Conservation (phyloP, 1,140 invertebrate genomes). For the Globodera rostochiensis region DNA sequence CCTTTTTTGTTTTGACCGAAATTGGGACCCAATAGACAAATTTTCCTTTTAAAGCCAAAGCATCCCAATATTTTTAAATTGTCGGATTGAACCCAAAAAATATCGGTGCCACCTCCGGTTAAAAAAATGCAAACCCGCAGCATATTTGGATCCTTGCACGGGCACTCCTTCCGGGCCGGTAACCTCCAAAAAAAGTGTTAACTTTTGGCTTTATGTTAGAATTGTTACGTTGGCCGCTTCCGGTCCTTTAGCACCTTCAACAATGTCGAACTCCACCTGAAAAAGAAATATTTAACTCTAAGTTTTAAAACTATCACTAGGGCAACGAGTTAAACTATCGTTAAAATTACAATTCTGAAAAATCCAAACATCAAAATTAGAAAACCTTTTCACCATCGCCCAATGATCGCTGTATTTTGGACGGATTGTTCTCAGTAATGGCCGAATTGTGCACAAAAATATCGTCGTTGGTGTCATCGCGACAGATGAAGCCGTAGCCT, state of each 20-base stretch:
- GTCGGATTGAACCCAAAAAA: too few species aligned
- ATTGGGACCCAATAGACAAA: too few species aligned
- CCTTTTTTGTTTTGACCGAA: too few species aligned
- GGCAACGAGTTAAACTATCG: too few species aligned
- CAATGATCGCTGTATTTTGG: slow-evolving; percentile 93
- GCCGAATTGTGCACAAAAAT: slow-evolving; percentile 95
- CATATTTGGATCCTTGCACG: slow-evolving; percentile 59
- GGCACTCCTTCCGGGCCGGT: slow-evolving; percentile 58
- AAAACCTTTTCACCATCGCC: slow-evolving; percentile 95
- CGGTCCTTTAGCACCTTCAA: slow-evolving; percentile 85
- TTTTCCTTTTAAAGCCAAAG: too few species aligned
- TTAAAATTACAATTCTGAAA: background rate
- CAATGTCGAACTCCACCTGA: slow-evolving; percentile 84
- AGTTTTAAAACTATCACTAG: too few species aligned
- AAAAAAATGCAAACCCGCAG: slow-evolving; percentile 28
- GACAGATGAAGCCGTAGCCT: background rate
- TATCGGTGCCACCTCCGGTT: too few species aligned
- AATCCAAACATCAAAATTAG: background rate
- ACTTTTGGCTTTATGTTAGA: too few species aligned
- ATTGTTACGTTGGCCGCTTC: slow-evolving; percentile 57
- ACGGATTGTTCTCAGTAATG: slow-evolving; percentile 87
- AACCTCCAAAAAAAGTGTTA: background rate
- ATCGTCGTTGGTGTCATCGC: slow-evolving; percentile 67
- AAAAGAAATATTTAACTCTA: background rate
- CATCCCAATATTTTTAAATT: too few species aligned